Evolutionary conservation across 64 coral and sea anemone genomes (phyloP).

Genomic region (Acropora yongei): DNA sequence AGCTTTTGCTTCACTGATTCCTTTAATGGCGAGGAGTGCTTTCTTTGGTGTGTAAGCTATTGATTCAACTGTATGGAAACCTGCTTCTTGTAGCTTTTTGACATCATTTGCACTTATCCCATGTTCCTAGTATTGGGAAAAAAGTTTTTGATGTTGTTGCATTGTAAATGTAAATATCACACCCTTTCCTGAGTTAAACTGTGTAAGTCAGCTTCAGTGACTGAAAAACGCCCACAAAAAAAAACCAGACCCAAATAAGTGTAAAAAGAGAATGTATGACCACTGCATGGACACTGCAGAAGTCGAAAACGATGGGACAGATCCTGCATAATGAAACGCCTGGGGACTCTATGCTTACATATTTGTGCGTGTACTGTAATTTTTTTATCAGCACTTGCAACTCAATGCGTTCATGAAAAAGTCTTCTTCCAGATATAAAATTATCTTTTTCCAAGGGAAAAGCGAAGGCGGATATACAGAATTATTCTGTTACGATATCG

Average conservation of each 20-base stretch:
- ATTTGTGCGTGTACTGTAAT: too few species aligned
- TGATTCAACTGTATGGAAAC: slow-evolving; percentile 88
- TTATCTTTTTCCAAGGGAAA: background rate
- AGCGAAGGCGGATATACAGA: background rate
- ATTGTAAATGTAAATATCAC: background rate
- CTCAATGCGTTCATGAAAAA: background rate
- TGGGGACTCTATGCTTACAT: too few species aligned
- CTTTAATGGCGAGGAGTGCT: slow-evolving; percentile 85
- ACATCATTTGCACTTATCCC: slow-evolving; percentile 99
- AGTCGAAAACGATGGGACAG: too few species aligned
- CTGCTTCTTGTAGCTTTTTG: slow-evolving; percentile 91
- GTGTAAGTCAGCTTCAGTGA: background rate
- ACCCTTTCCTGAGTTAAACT: background rate
- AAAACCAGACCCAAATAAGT: too few species aligned
- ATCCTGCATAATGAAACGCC: too few species aligned
- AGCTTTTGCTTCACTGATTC: slow-evolving; percentile 99
- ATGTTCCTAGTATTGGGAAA: slow-evolving; percentile 54
- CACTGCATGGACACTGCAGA: too few species aligned
- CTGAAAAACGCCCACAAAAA: too few species aligned
- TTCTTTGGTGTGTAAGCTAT: slow-evolving; percentile 93
- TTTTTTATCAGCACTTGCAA: too few species aligned
- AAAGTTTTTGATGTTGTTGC: background rate
- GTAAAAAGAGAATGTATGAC: too few species aligned
- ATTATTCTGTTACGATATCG: background rate
- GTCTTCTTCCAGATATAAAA: too few species aligned